Base-by-base conservation (phyloP, 2,888 invertebrate species). In the Pseudococcus viburni region DNA sequence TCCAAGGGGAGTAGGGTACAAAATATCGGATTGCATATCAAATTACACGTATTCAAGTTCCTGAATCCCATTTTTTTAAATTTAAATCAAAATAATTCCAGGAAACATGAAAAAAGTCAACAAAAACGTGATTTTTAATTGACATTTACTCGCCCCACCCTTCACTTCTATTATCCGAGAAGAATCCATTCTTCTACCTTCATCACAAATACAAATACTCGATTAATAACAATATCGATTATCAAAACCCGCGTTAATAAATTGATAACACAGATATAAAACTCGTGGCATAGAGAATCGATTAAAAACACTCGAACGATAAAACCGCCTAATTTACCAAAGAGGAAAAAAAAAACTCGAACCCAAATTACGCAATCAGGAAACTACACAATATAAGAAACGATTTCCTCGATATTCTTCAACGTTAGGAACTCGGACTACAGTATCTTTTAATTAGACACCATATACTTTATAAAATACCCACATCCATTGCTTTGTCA, bases 281-380 rank as follows among this genome's bases (percentile, higher is more conserved):
- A 59, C 59, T 59, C 19, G 59, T 19, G 59, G 19, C 59, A 59
- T 19, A 19, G 7, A 59, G 19, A 59, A 59, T 59, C 59, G 59
- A 59, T 59, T 59, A 59, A 59, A 59, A 59, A 59, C 59, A 59
- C 59, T 59, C 26, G 26, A 19, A 59, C 59, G 59, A 59, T 59
- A 59, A 59, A 59, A 9, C 51, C 12, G 59, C 55, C 55, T 19
- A 59, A 59, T 59, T 59, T 59, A 19, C 9, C 59, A 59, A 19
- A 59, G 59, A 59, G 59, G 19, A 19, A 59, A 33, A 33, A 59
- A 59, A 59, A 59, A n/a, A 59, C 59, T 59, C 59, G 26, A 33
- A 19, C 59, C 59, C 59, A 59, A 59, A 19, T 59, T 59, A 59
- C 59, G 19, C 11, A 59, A 59, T 59, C 59, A 19, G 59, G 19